Conservation (phyloP, 1,140 invertebrate species). For the Aphis craccivora region DNA sequence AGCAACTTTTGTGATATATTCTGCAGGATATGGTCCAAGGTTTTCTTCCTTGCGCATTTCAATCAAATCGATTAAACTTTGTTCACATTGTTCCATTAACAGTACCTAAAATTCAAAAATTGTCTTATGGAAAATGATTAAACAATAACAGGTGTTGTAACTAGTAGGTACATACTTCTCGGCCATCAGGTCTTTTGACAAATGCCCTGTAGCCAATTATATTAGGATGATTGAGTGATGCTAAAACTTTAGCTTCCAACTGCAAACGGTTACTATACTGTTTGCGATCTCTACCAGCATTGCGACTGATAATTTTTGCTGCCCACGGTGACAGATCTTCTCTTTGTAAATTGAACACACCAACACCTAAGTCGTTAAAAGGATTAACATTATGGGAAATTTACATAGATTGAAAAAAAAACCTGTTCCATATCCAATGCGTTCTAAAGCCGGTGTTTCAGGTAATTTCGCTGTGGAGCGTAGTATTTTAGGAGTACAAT, state of each 20-base stretch:
- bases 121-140: neutral
- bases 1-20: slow-evolving; percentile 71
- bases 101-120: slow-evolving; percentile 59
- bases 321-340: slow-evolving; percentile 84
- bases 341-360: slow-evolving; percentile 77
- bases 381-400: neutral
- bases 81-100: slow-evolving; percentile 68
- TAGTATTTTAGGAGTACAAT: slow-evolving; percentile 9
- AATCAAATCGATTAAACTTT: slow-evolving; percentile 71
- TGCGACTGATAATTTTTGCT: slow-evolving; percentile 74
- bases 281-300: slow-evolving; percentile 61
- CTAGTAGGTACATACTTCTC: slow-evolving; percentile 55
- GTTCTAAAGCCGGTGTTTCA: slow-evolving; percentile 73
- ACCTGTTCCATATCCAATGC: slow-evolving; percentile 80
- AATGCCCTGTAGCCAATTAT: slow-evolving; percentile 83
- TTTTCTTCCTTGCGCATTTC: slow-evolving; percentile 72
- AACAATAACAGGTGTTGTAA: neutral
- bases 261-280: slow-evolving; percentile 68
- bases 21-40: slow-evolving; percentile 70
- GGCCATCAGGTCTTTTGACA: slow-evolving; percentile 69
- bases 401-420: neutral
- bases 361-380: slow-evolving; percentile 71
- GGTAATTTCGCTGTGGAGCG: slow-evolving; percentile 68
- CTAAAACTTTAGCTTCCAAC: slow-evolving; percentile 75
- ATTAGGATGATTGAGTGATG: slow-evolving; percentile 79